These are phyloP conservation scores for Drosophila macrospina DNA, from an alignment of 2,888 invertebrate species.

Conservation along the genomic window DNA sequence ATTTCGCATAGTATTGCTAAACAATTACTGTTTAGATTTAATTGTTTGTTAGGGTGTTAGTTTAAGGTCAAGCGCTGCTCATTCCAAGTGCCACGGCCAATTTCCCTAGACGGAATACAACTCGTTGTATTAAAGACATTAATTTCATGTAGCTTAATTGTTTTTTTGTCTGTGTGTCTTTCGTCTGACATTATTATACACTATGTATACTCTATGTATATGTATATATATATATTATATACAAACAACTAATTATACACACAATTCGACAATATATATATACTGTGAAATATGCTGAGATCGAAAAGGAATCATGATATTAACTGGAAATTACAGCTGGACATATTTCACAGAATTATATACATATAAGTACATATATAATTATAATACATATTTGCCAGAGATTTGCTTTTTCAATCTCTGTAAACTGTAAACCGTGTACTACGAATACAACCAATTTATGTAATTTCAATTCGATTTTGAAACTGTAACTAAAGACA, in stretches of 20 bases:
- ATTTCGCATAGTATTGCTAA: constrained; percentile 72
- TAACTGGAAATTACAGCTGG: not conserved
- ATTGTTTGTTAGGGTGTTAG: constrained; percentile 38
- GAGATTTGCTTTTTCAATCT: constrained; percentile 58
- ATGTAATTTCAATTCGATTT: constrained; percentile 47
- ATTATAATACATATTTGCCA: constrained; percentile 9
- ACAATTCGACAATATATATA: constrained; percentile 1
- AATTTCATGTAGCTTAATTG: constrained; percentile 24
- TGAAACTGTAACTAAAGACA: constrained; percentile 70
- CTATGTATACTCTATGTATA: constrained; percentile 20
- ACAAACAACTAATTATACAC: constrained; percentile 31
- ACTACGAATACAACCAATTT: constrained; percentile 3
- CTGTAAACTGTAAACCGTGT: constrained; percentile 22
- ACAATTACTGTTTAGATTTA: constrained; percentile 55
- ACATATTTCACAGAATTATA: constrained; percentile 9
- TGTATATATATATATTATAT: constrained; percentile 26
- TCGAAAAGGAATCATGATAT: not conserved
- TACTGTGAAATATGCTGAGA: constrained; percentile 34
- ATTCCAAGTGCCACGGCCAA: constrained; percentile 42
- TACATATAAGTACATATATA: constrained; percentile 14
- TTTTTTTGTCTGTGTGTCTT: constrained; percentile 26
- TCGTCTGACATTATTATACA: constrained; percentile 30
- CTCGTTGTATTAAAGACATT: constrained; percentile 24
- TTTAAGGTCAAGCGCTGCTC: constrained; percentile 31
- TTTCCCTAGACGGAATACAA: constrained; percentile 18